Conservation (phyloP, 2,888 invertebrate species). For the Ligdia adustata region DNA sequence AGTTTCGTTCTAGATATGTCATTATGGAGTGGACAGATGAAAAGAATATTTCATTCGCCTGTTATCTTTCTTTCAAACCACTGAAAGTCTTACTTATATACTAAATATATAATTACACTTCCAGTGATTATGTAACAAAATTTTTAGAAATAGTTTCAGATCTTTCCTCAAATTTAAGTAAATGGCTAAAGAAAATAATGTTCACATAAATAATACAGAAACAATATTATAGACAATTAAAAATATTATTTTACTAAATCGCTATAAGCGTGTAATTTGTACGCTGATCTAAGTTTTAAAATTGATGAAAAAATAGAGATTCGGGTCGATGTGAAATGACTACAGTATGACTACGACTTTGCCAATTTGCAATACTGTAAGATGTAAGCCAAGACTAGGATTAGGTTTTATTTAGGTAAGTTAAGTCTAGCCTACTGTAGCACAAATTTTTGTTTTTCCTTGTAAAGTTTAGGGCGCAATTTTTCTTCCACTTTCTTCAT, state of each 20-base stretch:
- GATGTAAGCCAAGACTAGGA: no score
- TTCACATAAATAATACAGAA: no score
- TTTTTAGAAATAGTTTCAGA: neutral
- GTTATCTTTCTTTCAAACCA: no score
- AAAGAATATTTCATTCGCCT: no score
- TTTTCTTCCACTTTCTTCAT: no score
- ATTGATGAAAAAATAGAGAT: constrained; percentile 19
- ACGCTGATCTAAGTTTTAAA: constrained; percentile 4
- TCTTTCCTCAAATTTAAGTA: neutral
- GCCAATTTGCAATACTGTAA: constrained; percentile 1
- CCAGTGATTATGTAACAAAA: neutral
- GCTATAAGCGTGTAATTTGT: constrained; percentile 1
- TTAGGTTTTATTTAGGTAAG: no score
- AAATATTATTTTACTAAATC: neutral
- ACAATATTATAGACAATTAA: no score
- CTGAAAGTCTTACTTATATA: neutral
- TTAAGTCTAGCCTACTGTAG: no score
- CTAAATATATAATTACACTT: neutral
- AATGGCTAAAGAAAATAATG: neutral
- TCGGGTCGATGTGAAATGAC: constrained; percentile 23
- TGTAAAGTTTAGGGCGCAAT: no score
- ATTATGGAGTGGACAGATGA: no score
- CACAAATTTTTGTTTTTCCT: no score
- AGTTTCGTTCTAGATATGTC: no score
- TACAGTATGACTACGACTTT: constrained; percentile 22